Evolutionary conservation across 1,140 invertebrate genomes (phyloP).

Genomic region (Euglossa dilemma): DNA sequence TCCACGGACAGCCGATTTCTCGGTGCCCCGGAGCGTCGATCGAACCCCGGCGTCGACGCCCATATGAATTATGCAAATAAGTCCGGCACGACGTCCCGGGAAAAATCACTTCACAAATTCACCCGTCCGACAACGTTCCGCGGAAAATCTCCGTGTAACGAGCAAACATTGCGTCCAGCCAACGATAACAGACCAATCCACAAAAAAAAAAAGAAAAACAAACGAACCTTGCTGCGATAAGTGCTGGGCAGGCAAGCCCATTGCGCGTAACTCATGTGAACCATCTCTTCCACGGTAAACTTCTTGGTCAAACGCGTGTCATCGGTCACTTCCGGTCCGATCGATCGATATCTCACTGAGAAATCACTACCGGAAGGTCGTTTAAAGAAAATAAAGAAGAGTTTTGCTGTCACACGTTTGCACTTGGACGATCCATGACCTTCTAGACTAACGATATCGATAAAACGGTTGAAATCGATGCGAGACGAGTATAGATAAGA

Average conservation of each 20-base stretch:
- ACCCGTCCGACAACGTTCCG: background rate
- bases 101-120: background rate
- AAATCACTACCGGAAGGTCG: too few species aligned
- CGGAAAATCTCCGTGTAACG: background rate
- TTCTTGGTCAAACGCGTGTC: too few species aligned
- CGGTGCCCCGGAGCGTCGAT: too few species aligned
- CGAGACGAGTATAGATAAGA: slow-evolving; percentile 1
- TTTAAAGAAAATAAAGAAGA: too few species aligned
- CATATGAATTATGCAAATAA: slow-evolving; percentile 5
- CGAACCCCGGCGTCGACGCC: background rate
- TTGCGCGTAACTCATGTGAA: slow-evolving; percentile 81
- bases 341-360: too few species aligned
- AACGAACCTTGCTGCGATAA: slow-evolving; percentile 80
- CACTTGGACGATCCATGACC: background rate
- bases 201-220: background rate
- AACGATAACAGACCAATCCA: background rate
- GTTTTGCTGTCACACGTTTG: background rate
- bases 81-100: background rate
- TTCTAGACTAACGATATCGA: slow-evolving; percentile 4
- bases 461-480: background rate
- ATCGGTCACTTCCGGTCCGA: too few species aligned
- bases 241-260: slow-evolving; percentile 82
- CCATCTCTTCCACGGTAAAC: too few species aligned
- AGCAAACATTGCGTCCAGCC: background rate
- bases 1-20: background rate